A percentile compares a stretch with the other conserved stretches of the same genome.
Conservation (phyloP, 2,797 vertebrate species). For the Mastacembelus armatus region DNA sequence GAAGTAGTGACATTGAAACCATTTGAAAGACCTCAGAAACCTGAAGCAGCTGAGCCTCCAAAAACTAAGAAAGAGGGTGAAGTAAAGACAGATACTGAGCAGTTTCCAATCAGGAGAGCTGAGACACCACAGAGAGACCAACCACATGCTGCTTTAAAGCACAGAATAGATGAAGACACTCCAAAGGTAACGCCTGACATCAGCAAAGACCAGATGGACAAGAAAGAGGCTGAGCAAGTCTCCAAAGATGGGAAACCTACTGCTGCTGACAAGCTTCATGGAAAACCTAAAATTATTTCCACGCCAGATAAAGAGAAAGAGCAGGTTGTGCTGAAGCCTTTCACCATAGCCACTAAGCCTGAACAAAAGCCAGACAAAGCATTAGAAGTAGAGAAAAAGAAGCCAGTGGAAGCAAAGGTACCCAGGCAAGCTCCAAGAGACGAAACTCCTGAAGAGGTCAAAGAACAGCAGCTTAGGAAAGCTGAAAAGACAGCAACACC, state of each 20-base stretch:
- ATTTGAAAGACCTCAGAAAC: slow-evolving; percentile 61
- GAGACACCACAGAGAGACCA: slow-evolving; percentile 40
- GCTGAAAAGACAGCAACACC: slow-evolving; percentile 10
- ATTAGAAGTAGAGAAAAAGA: slow-evolving; percentile 37
- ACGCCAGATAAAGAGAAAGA: slow-evolving; percentile 59
- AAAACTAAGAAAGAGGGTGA: slow-evolving; percentile 35
- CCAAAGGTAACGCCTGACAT: slow-evolving; percentile 10
- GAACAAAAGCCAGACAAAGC: slow-evolving; percentile 40
- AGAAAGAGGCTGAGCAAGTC: slow-evolving; percentile 42
- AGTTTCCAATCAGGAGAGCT: slow-evolving; percentile 24
- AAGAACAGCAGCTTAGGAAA: slow-evolving; percentile 31
- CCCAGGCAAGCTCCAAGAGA: slow-evolving; percentile 18
- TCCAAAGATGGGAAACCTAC: slow-evolving; percentile 41
- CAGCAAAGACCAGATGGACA: slow-evolving; percentile 40
- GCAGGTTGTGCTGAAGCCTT: slow-evolving; percentile 57
- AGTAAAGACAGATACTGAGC: slow-evolving; percentile 39
- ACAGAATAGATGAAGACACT: slow-evolving; percentile 13
- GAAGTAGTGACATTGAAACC: slow-evolving; percentile 69
- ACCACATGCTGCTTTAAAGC: slow-evolving; percentile 16
- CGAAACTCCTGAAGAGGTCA: slow-evolving; percentile 27
- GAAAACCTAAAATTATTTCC: slow-evolving; percentile 51
- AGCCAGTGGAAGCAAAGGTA: slow-evolving; percentile 38
- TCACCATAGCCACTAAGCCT: slow-evolving; percentile 43
- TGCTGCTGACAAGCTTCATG: slow-evolving; percentile 29
- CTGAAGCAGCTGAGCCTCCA: slow-evolving; percentile 11